Evolutionary conservation across 2,888 invertebrate species (phyloP).

Genomic region (Melieria omissa): DNA sequence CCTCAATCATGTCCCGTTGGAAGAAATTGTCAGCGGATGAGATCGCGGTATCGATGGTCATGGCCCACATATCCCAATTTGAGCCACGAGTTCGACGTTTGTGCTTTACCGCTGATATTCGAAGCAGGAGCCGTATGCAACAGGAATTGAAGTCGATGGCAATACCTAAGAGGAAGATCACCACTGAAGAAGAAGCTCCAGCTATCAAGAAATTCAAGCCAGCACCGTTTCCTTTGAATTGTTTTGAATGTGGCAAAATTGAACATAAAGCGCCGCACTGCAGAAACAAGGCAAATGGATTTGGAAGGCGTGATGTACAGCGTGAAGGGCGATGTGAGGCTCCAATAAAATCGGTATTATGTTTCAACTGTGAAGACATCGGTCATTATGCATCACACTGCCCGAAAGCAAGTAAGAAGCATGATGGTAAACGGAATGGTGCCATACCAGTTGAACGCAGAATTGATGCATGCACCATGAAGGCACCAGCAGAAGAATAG

Average conservation of each 20-base stretch:
- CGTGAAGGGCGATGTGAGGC: not conserved
- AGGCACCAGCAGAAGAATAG: not conserved
- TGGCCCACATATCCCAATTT: not conserved
- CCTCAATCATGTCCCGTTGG: conserved; percentile 16
- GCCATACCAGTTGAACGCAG: not conserved
- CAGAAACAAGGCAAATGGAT: no score
- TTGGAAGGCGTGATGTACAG: no score
- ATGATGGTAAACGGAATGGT: no score
- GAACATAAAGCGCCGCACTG: not conserved
- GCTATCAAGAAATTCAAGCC: not conserved
- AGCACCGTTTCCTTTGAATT: not conserved
- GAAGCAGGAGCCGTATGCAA: not conserved
- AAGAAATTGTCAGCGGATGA: conserved; percentile 6
- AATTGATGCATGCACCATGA: not conserved
- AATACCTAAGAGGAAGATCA: not conserved
- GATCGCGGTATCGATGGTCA: not conserved
- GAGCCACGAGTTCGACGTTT: not conserved
- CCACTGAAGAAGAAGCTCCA: no score
- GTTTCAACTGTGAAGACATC: no score
- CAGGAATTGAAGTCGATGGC: conserved; percentile 16
- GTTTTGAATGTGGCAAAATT: not conserved
- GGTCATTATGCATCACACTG: no score
- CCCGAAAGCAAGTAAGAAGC: not conserved
- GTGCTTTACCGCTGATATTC: conserved; percentile 16
- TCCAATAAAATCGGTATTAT: no score